Evolutionary conservation across 2,888 invertebrate genomes (phyloP), one percentile per base, ranked within the genome.

Genomic region (Altica lythri): DNA sequence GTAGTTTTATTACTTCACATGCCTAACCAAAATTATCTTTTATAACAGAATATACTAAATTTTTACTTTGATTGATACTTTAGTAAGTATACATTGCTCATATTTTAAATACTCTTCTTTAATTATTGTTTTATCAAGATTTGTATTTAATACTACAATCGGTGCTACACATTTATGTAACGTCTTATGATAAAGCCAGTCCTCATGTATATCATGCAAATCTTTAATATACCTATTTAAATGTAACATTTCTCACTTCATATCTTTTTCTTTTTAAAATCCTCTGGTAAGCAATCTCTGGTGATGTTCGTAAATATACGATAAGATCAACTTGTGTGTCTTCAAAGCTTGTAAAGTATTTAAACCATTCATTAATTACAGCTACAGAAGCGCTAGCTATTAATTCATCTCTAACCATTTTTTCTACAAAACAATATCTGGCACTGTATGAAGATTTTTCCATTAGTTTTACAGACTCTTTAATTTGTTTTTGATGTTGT

Each of bases 341-440:
- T 2, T 85, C 77, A 67, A 83, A 83, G 55, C 81, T 79, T 52
- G 81, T 79, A 2, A 88, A 80, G 82, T 86, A 90, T 43, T 88
- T 80, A 68, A 85, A 90, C 90, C 91, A 92, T 58, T 86, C 82
- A 60, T 85, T 79, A 32, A 92, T 75, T 0, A 92, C 86, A 38
- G 83, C 78, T 52, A 83, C 83, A 65, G 91, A 88, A 0, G 86
- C 81, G 8, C 80, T 78, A 9, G 82, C 75, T 64, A 92, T 78
- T 51, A 83, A 76, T 2, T 85, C 83, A 57, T 83, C 86, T 59
- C 79, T 79, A 48, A 74, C 79, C 65, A 86, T 82, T 77, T 83
- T 82, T 71, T 92, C 90, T 10, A 92, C 86, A 77, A 92, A 92
- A 74, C 90, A 90, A 69, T 86, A 82, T 64, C 73, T 68, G 4